Evolutionary conservation across 2,888 invertebrate species (phyloP).

Genomic region (Caradrina clavipalpis): DNA sequence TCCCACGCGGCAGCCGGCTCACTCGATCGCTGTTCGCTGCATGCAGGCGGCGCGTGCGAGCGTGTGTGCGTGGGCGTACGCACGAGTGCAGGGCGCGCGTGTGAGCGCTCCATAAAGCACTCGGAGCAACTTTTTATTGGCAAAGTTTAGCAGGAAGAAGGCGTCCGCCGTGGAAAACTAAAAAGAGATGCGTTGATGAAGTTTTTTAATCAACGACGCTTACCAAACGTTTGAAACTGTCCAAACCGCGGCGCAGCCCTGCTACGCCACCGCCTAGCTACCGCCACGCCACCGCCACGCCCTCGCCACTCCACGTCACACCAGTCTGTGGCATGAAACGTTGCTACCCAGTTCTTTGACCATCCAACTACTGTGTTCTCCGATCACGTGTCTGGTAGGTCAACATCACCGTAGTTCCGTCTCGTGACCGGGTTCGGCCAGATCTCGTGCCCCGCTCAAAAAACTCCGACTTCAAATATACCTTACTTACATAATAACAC

Average conservation of each 20-base stretch:
- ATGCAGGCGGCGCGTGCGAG: neutral
- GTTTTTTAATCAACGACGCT: constrained; percentile 77
- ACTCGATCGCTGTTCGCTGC: neutral
- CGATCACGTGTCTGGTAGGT: no score
- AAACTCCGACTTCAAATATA: no score
- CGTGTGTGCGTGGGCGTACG: neutral
- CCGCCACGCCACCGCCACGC: neutral
- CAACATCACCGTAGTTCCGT: no score
- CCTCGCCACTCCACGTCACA: no score
- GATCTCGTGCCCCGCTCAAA: no score
- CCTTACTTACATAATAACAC: no score
- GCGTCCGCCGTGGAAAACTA: constrained; percentile 65
- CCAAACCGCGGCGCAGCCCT: constrained; percentile 1
- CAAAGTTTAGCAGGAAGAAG: constrained; percentile 70
- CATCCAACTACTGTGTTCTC: no score
- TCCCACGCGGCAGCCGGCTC: no score
- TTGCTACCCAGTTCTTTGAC: neutral
- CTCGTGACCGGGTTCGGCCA: no score
- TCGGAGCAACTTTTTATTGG: constrained; percentile 74
- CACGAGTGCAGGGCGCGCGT: no score
- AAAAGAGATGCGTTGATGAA: constrained; percentile 74
- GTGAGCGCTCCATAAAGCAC: constrained; percentile 10
- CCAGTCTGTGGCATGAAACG: neutral
- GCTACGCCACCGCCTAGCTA: neutral
- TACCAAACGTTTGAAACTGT: constrained; percentile 43